Percentiles rank a stretch among this genome's conserved stretches.
Conservation (phyloP, 2,888 invertebrate genomes). For the Omphaloscelis lunosa region DNA sequence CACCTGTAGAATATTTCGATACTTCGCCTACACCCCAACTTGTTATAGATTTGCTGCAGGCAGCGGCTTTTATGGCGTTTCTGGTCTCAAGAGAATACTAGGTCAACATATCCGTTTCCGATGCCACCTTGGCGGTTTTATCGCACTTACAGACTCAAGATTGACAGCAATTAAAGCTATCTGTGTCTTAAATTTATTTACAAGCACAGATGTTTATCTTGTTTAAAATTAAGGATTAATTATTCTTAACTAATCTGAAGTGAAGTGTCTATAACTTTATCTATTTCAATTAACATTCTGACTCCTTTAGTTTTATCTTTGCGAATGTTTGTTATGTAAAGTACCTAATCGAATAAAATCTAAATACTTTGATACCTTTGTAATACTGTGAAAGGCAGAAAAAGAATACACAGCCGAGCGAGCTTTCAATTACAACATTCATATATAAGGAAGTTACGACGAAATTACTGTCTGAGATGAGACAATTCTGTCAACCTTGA, state of each 20-base stretch:
- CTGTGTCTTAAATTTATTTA: slow-evolving; percentile 29
- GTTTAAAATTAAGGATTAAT: slow-evolving; percentile 23
- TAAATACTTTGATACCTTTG: background rate
- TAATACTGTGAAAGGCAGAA: background rate
- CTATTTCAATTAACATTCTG: slow-evolving; percentile 23
- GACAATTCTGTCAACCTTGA: slow-evolving; percentile 27
- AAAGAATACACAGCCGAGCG: background rate
- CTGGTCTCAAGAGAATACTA: slow-evolving; percentile 44
- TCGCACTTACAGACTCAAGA: slow-evolving; percentile 12
- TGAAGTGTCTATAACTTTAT: slow-evolving; percentile 23
- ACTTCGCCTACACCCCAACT: slow-evolving; percentile 9
- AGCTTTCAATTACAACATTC: slow-evolving; percentile 12
- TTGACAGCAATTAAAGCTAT: slow-evolving; percentile 37
- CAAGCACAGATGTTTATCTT: slow-evolving; percentile 16
- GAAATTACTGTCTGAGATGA: background rate
- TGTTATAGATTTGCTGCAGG: slow-evolving; percentile 21
- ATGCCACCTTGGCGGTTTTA: slow-evolving; percentile 33
- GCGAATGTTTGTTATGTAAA: background rate
- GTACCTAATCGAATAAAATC: background rate
- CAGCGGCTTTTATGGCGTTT: slow-evolving; percentile 21
- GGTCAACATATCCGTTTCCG: slow-evolving; percentile 54
- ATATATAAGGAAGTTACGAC: background rate
- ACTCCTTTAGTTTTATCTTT: slow-evolving; percentile 7
- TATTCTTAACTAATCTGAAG: slow-evolving; percentile 41
- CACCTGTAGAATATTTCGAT: background rate